A percentile compares a stretch with the other conserved stretches of the same genome.
Conservation (phyloP, 2,888 invertebrate species). For the Nomada flava region DNA sequence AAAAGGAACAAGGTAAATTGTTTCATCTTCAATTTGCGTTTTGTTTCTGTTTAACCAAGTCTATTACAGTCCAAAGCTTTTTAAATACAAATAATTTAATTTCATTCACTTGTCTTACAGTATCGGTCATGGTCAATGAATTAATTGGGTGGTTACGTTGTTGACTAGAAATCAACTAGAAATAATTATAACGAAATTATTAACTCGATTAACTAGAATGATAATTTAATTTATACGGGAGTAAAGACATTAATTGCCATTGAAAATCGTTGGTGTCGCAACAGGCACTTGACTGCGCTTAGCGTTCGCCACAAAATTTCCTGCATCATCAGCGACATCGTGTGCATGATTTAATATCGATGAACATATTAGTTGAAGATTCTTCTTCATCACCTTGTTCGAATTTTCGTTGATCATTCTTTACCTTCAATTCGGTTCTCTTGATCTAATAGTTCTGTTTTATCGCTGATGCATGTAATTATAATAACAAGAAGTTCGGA, state of each 20-base stretch:
- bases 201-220: neutral
- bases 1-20: neutral
- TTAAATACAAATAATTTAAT: neutral
- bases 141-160: neutral
- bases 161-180: too few species aligned
- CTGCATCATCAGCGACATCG: slow-evolving; percentile 32
- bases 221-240: slow-evolving; percentile 9
- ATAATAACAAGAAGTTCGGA: neutral
- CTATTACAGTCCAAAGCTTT: neutral
- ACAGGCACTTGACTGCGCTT: slow-evolving; percentile 18
- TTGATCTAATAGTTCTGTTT: neutral
- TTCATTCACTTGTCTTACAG: neutral
- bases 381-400: slow-evolving; percentile 15
- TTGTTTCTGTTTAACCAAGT: neutral
- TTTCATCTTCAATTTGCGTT: neutral
- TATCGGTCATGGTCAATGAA: neutral
- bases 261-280: slow-evolving; percentile 20
- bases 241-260: slow-evolving; percentile 7
- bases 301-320: slow-evolving; percentile 18
- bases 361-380: slow-evolving; percentile 18
- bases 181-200: neutral
- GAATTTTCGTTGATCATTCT: slow-evolving; percentile 8
- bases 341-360: slow-evolving; percentile 49
- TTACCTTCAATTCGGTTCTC: neutral
- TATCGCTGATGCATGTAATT: neutral